Evolutionary conservation across 2,888 invertebrate species (phyloP).

Genomic region (Chloromyia formosa): DNA sequence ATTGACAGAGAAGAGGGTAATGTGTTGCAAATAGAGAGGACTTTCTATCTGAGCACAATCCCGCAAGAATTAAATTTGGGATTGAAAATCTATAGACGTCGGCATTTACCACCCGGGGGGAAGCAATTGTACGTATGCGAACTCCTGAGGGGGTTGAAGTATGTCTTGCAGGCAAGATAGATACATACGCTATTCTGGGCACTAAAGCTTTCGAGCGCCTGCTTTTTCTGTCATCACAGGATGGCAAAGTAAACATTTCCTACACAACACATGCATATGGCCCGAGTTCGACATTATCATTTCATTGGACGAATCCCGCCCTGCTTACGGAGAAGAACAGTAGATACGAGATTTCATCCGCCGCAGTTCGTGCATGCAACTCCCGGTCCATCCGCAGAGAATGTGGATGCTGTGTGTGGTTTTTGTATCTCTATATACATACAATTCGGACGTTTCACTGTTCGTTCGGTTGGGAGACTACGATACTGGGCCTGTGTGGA

Average conservation of each 20-base stretch:
- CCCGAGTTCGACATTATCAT: slow-evolving; percentile 29
- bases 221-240: slow-evolving; percentile 15
- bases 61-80: slow-evolving; percentile 36
- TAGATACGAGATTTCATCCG: slow-evolving; percentile 22
- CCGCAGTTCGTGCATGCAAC: slow-evolving; percentile 32
- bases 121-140: neutral
- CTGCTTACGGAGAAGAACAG: slow-evolving; percentile 1
- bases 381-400: slow-evolving; percentile 20
- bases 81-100: slow-evolving; percentile 8
- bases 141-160: slow-evolving; percentile 6
- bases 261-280: slow-evolving; percentile 27
- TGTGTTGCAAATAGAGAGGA: slow-evolving; percentile 38
- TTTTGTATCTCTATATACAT: slow-evolving; percentile 13
- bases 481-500: slow-evolving; percentile 30
- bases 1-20: slow-evolving; percentile 28
- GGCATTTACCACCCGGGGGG: slow-evolving; percentile 28
- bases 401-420: slow-evolving; percentile 17
- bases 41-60: slow-evolving; percentile 24
- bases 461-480: neutral
- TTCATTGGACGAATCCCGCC: slow-evolving; percentile 38
- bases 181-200: slow-evolving; percentile 27
- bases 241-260: slow-evolving; percentile 34
- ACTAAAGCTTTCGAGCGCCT: slow-evolving; percentile 4
- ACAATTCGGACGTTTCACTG: slow-evolving; percentile 22
- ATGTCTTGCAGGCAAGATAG: neutral